Evolutionary conservation across 2,797 vertebrate species (phyloP).

Genomic region (Podargus strigoides): DNA sequence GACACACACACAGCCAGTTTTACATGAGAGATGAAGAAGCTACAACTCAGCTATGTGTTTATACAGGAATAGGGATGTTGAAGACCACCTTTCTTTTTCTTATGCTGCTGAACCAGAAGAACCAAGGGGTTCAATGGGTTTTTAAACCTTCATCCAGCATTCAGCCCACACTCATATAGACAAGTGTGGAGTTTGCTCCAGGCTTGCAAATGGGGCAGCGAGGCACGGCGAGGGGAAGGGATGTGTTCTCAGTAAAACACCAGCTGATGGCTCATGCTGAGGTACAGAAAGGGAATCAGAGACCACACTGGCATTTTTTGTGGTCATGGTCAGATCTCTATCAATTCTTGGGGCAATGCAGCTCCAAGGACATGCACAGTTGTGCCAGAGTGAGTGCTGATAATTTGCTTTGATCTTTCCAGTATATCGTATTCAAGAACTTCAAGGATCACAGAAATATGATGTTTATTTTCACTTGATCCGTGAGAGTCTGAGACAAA

Average conservation of each 20-base stretch:
- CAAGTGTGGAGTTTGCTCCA: not conserved
- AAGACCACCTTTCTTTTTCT: not conserved
- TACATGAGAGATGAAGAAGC: not conserved
- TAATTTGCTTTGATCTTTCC: not conserved
- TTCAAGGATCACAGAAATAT: not conserved
- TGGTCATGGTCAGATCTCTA: not conserved
- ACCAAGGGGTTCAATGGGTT: accelerated
- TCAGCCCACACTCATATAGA: not conserved
- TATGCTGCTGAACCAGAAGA: not conserved
- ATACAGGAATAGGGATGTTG: not conserved
- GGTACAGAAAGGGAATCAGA: not conserved
- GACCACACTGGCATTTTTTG: accelerated
- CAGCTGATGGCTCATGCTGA: accelerated
- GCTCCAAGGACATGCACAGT: too few relatives aligned
- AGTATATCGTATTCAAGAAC: not conserved
- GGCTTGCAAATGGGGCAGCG: not conserved
- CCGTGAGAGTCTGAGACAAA: not conserved
- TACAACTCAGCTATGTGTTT: not conserved
- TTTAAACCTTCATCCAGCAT: not conserved
- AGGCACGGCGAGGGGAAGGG: accelerated
- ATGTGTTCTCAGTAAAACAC: not conserved
- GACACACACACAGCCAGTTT: not conserved
- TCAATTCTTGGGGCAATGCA: not conserved
- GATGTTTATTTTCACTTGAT: not conserved
- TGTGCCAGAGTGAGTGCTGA: not conserved